Percentiles rank a stretch among this genome's conserved stretches.
phyloP scores from a whole-genome alignment of 2,797 vertebrate genomes.

The Ptychadena robeensis region DNA sequence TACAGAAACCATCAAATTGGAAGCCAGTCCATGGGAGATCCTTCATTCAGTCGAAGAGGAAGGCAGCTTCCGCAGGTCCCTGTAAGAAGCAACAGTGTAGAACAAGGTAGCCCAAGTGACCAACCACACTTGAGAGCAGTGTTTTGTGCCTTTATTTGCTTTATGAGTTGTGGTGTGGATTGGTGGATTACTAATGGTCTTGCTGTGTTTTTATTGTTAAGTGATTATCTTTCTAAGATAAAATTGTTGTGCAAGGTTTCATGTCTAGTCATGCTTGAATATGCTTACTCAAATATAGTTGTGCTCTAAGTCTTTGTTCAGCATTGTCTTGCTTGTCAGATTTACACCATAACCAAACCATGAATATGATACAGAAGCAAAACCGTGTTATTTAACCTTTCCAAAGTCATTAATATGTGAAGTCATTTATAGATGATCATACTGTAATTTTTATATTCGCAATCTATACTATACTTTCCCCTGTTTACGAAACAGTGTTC shows the following conservation, averaged over 20 bases:
- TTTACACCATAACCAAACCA: conserved; percentile 3
- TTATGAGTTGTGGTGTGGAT: conserved; percentile 40
- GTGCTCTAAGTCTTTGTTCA: not conserved
- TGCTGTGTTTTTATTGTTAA: conserved; percentile 37
- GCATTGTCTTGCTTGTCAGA: conserved; percentile 10
- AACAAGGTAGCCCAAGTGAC: conserved; percentile 86
- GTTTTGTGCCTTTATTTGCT: conserved; percentile 49
- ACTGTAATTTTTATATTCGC: conserved; percentile 8
- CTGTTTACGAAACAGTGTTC: too few relatives aligned
- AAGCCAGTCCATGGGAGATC: conserved; percentile 81
- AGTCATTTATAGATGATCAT: not conserved
- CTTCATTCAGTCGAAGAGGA: conserved; percentile 85
- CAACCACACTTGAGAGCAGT: conserved; percentile 48
- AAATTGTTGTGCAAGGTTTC: conserved; percentile 7
- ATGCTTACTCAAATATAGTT: not conserved
- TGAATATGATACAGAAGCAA: conserved; percentile 61
- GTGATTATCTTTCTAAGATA: conserved; percentile 28
- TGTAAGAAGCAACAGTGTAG: conserved; percentile 89
- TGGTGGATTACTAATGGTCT: conserved; percentile 49
- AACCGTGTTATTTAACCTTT: conserved; percentile 4
- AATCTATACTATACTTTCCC: not conserved
- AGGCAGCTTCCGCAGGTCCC: conserved; percentile 94
- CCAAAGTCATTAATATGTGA: not conserved
- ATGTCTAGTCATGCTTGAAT: conserved; percentile 4
- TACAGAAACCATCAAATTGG: conserved; percentile 83